Conservation (phyloP, 1,140 invertebrate genomes). For the Aradophagus sp. region DNA sequence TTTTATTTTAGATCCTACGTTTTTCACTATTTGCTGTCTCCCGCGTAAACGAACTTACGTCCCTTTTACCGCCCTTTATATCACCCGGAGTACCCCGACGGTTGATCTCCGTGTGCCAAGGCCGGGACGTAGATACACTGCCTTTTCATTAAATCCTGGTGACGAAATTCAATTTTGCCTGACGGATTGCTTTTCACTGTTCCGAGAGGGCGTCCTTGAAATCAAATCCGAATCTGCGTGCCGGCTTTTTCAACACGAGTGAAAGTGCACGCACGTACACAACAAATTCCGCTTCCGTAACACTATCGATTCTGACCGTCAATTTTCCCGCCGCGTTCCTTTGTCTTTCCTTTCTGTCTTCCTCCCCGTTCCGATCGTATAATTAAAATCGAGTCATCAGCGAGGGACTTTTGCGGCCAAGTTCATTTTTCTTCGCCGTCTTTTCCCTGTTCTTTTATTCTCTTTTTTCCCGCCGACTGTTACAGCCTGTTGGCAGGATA, state of each 20-base stretch:
- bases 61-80: conserved; percentile 54
- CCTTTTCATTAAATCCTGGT: conserved; percentile 70
- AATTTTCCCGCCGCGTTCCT: conserved; percentile 35
- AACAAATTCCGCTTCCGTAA: conserved; percentile 49
- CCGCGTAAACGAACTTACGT: conserved; percentile 42
- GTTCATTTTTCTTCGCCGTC: conserved; percentile 30
- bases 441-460: conserved; percentile 1
- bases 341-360: conserved; percentile 40
- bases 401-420: conserved; percentile 30
- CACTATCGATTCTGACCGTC: conserved; percentile 43
- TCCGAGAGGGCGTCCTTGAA: conserved; percentile 62
- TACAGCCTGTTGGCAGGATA: conserved; percentile 35
- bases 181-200: conserved; percentile 72
- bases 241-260: conserved; percentile 42
- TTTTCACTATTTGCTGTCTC: conserved; percentile 20
- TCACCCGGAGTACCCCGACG: conserved; percentile 47
- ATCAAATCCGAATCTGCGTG: conserved; percentile 64
- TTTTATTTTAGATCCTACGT: conserved; percentile 31
- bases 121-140: conserved; percentile 49
- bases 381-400: conserved; percentile 52
- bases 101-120: conserved; percentile 62
- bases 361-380: conserved; percentile 34
- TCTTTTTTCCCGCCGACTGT: conserved; percentile 22
- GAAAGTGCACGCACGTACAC: conserved; percentile 47
- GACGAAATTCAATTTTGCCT: conserved; percentile 72